A percentile compares a stretch with the other conserved stretches of the same genome.
phyloP scores from a whole-genome alignment of 2,888 invertebrate genomes.

The Tromatobia lineatoria region DNA sequence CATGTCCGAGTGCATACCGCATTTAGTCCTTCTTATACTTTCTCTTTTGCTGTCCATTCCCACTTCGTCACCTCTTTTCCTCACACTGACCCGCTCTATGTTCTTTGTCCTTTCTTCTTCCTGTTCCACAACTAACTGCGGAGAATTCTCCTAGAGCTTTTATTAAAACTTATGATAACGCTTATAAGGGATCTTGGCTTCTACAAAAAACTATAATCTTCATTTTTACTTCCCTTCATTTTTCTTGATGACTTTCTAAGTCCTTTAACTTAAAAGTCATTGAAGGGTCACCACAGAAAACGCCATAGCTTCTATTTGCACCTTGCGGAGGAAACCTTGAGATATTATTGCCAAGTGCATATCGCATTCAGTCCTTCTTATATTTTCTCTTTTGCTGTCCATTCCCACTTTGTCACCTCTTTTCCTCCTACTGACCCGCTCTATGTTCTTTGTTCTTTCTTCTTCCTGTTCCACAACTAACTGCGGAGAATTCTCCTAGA shows the following conservation, averaged over 20 bases:
- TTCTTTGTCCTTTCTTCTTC: not conserved
- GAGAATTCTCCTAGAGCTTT: not conserved
- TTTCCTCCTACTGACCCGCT: not conserved
- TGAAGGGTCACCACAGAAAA: too few species aligned
- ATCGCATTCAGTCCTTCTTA: too few species aligned
- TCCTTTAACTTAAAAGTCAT: constrained; percentile 24
- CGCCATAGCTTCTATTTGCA: too few species aligned
- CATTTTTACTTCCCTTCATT: not conserved
- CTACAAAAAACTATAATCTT: constrained; percentile 5
- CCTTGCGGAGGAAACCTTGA: too few species aligned
- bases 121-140: not conserved
- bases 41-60: too few species aligned
- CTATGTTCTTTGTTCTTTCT: constrained; percentile 9
- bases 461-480: not conserved
- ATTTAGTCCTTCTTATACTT: too few species aligned
- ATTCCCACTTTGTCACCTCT: not conserved
- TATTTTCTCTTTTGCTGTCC: too few species aligned
- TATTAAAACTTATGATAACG: not conserved
- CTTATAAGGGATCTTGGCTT: constrained; percentile 7
- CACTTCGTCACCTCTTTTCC: constrained; percentile 29
- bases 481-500: not conserved
- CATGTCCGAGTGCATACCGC: too few species aligned
- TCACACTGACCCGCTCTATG: constrained; percentile 5
- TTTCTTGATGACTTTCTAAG: constrained; percentile 29
- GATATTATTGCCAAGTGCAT: too few species aligned